Percentiles rank a stretch among this genome's conserved stretches.
Evolutionary conservation across 2,888 invertebrate species (phyloP).

Genomic region (Ecliptopera silaceata): DNA sequence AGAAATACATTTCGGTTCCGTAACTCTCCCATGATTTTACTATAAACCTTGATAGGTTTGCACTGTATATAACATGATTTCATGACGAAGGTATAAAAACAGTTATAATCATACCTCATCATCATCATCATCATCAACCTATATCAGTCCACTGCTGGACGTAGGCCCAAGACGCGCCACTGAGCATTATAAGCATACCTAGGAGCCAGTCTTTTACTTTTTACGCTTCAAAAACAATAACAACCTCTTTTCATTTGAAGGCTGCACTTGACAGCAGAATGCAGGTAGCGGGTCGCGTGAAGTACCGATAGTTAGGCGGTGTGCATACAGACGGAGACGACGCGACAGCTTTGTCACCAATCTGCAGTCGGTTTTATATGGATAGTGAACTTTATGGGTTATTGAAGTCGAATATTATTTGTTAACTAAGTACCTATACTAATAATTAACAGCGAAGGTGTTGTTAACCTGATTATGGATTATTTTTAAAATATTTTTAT

Average conservation of each 20-base stretch:
- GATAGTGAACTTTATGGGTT: not conserved
- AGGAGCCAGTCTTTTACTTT: not conserved
- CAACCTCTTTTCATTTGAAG: constrained; percentile 63
- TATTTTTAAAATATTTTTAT: no score
- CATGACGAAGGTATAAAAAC: not conserved
- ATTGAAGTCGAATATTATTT: no score
- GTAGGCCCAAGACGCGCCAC: no score
- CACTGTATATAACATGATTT: not conserved
- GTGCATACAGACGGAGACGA: constrained; percentile 40
- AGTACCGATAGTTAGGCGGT: constrained; percentile 57
- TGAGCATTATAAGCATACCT: not conserved
- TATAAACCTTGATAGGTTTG: not conserved
- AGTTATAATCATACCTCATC: no score
- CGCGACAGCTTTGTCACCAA: constrained; percentile 50
- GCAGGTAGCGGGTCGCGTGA: constrained; percentile 53
- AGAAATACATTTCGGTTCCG: no score
- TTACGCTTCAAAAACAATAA: constrained; percentile 43
- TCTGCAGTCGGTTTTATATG: constrained; percentile 20
- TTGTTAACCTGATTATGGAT: no score
- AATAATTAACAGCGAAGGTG: no score
- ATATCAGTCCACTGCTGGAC: no score
- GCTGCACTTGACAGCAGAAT: constrained; percentile 58
- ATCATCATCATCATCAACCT: no score
- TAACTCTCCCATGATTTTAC: not conserved
- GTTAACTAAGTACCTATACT: no score